Evolutionary conservation across 2,888 invertebrate species (phyloP).

Genomic region (Lamproptera curius): DNA sequence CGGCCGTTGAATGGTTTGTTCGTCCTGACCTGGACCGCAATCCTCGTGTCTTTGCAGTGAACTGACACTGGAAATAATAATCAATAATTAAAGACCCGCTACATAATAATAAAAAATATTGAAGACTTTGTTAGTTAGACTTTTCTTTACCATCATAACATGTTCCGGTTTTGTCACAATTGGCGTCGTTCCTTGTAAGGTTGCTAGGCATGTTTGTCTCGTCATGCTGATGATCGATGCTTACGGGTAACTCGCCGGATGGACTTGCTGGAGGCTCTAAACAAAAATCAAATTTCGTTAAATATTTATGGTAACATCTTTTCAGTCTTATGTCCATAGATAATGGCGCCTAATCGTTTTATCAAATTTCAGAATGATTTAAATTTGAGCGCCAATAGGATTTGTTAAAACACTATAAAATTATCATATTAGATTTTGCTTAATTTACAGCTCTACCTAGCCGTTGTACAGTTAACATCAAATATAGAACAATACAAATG

Average conservation of each 20-base stretch:
- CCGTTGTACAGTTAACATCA: no score
- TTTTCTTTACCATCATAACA: conserved; percentile 91
- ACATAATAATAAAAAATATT: background rate
- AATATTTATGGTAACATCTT: no score
- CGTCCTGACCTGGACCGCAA: conserved; percentile 94
- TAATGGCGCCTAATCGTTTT: no score
- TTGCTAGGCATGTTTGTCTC: conserved; percentile 80
- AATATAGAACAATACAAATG: no score
- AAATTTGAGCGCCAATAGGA: no score
- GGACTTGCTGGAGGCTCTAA: conserved; percentile 73
- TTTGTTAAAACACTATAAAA: no score
- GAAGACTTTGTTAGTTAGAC: background rate
- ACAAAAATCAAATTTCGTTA: conserved; percentile 26
- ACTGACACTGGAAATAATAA: conserved; percentile 85
- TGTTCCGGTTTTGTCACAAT: conserved; percentile 96
- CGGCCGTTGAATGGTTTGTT: conserved; percentile 97
- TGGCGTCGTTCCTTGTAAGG: conserved; percentile 86
- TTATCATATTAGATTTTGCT: no score
- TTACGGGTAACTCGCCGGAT: conserved; percentile 81
- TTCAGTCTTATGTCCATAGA: no score
- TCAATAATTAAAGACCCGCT: conserved; percentile 2
- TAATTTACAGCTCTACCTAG: no score
- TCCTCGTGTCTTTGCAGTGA: conserved; percentile 95
- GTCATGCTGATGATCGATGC: conserved; percentile 88
- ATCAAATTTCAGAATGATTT: no score